Base-by-base conservation (phyloP, 2,888 invertebrate species). In the Meiosimyza decipiens region DNA sequence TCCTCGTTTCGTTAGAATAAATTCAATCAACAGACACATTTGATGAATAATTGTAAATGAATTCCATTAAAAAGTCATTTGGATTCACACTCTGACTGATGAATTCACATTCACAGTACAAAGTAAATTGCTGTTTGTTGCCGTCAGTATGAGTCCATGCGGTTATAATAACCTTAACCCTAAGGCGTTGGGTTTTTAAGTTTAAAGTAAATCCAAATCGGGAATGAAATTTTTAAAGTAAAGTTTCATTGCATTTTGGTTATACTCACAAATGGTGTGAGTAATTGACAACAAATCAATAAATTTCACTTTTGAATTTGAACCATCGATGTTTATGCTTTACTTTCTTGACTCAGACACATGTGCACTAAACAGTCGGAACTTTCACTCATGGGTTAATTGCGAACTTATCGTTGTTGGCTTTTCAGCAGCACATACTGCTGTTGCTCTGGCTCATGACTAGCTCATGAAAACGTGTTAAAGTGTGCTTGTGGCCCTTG, bases 41-140 rank as follows among this genome's bases (percentile, higher is more conserved):
- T 71, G 73, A 74, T 74, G 72, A 73, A 74, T 76, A 76, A 74
- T 74, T 71, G 73, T 66, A 70, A 74, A 73, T 62, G 74, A 73
- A 73, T 70, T 73, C 73, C 73, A 76, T 76, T 76, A 73, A 76
- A 74, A 74, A 73, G 75, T 71, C 74, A 74, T 62, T 54, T 28
- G 22, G 47, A 63, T 62, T 52, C 63, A 52, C 60, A 72, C 50
- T 11, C 28, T 55, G 63, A 47, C 49, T 33, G 40, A 66, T 33
- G 40, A 40, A 40, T 40, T 40, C 40, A 40, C 28, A 40, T 40
- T 40, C 40, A 40, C 28, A 28, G 28, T 0, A 9, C 9, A 16
- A 16, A 54, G 16, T 16, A 18, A 18, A 22, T 57, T 57, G 18
- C 18, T 57, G 18, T 55, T 12, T 16, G 22, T n/a, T 11, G 47